Conservation (phyloP, 2,797 vertebrate genomes). For the Garrulus glandarius region DNA sequence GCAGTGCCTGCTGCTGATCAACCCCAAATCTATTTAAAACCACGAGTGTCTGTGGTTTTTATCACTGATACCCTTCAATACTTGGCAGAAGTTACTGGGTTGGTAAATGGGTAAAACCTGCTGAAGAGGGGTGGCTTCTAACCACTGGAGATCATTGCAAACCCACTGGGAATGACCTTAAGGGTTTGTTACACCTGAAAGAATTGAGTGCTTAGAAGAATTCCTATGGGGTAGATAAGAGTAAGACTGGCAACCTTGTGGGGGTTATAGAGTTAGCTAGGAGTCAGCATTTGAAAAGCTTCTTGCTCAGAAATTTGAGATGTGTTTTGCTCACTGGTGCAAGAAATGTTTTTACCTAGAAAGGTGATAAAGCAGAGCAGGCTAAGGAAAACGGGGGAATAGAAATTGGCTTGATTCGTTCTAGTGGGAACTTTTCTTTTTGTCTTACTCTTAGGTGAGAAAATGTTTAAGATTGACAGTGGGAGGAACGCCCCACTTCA, state of each 20-base stretch:
- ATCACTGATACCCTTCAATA: background rate
- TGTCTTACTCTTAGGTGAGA: slow-evolving; percentile 81
- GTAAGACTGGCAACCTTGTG: background rate
- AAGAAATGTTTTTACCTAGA: background rate
- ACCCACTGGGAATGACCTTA: background rate
- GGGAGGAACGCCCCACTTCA: slow-evolving; percentile 93
- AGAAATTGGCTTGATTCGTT: background rate
- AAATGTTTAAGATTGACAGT: slow-evolving; percentile 95
- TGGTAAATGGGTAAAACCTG: background rate
- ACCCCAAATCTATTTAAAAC: background rate
- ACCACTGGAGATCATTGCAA: background rate
- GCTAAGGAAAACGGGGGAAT: background rate
- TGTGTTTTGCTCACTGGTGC: background rate
- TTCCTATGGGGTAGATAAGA: background rate
- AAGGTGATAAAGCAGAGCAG: background rate
- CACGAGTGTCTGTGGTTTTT: background rate
- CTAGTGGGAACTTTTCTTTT: background rate
- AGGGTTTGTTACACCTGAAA: background rate
- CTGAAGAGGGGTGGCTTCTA: background rate
- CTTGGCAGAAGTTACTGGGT: background rate
- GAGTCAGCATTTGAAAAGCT: background rate
- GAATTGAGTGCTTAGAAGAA: background rate
- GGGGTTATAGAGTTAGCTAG: background rate
- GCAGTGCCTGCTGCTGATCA: background rate
- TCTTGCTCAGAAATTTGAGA: background rate